Evolutionary conservation across 2,113 vertebrate species (phyloP), one percentile per base, ranked within the genome.

Genomic region (Mystacornis crossleyi): DNA sequence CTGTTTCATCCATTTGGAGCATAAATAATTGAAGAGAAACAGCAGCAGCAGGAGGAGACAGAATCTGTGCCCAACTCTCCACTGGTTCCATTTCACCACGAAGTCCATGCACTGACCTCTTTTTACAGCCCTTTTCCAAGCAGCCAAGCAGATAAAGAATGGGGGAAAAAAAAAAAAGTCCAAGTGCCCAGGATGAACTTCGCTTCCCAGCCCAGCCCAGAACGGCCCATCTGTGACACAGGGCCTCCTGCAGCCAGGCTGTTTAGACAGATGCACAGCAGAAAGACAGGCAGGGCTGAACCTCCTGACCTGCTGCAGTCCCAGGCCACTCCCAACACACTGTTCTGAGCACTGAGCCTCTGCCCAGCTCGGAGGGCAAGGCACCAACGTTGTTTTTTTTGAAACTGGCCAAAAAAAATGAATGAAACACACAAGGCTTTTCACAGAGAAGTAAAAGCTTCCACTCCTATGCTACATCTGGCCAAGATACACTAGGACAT

Each of bases 11-110:
- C 96, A 92, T 93, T 70, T 95, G 79, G 60, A 86, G 20, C 71
- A 95, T 89, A 89, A 96, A 95, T 96, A 95, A 97, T 86, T 90
- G 64, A 96, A 94, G 57, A 58, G 55, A 81, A 70, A 66, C 66
- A 89, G 0, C 75, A 74, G 23, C 51, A 43, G 69, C 67, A 75
- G 64, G 55, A 81, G 62, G 20, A 26, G 51, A 58, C 51, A 86
- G 67, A 54, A 50, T 78, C 50, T 57, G 57, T 31, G 80, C 34
- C 84, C 92, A 93, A 67, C 33, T 80, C 75, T 58, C 78, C 89
- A 97, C 85, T 2, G 26, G 66, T 74, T 73, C 75, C 7, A 3
- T 69, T 62, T 90, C 45, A 70, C 85, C 75, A 66, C 1, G 1
- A 67, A 66, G 42, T 45, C 82, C 73, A n/a, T 34, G 80, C 40